Conservation (phyloP, 2,113 vertebrate species). For the Eptesicus fuscus region DNA sequence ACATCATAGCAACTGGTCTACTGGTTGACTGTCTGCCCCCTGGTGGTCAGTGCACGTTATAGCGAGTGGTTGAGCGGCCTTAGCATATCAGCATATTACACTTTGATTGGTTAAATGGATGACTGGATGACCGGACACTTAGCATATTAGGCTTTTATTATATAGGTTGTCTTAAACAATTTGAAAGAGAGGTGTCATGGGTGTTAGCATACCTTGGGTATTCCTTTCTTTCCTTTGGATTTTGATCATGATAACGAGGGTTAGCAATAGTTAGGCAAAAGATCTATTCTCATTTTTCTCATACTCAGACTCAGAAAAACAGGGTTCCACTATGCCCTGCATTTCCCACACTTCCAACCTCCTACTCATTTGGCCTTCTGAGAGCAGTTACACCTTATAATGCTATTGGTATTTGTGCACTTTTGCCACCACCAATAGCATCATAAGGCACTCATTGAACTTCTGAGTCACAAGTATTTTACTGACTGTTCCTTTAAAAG, state of each 20-base stretch:
- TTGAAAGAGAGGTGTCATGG: background rate
- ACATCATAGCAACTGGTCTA: too few species aligned
- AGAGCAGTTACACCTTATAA: background rate
- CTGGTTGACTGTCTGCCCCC: too few species aligned
- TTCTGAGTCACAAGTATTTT: background rate
- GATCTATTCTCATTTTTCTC: background rate
- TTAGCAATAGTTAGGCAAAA: background rate
- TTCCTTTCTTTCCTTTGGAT: background rate
- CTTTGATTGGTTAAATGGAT: too few species aligned
- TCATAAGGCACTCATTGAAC: background rate
- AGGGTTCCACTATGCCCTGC: background rate
- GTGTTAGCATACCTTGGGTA: background rate
- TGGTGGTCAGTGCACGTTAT: too few species aligned
- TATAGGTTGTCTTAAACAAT: background rate
- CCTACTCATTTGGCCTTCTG: background rate
- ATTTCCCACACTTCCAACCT: background rate
- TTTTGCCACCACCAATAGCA: background rate
- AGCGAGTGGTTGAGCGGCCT: too few species aligned
- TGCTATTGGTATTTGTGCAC: background rate
- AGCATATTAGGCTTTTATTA: too few species aligned
- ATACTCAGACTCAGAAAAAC: background rate
- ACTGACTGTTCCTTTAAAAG: background rate
- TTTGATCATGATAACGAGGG: background rate
- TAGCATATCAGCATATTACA: too few species aligned
- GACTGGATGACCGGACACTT: too few species aligned